Percentiles rank a stretch among this genome's conserved stretches.
phyloP scores from a whole-genome alignment of 2,113 vertebrate species.

The Burhinus oedicnemus region DNA sequence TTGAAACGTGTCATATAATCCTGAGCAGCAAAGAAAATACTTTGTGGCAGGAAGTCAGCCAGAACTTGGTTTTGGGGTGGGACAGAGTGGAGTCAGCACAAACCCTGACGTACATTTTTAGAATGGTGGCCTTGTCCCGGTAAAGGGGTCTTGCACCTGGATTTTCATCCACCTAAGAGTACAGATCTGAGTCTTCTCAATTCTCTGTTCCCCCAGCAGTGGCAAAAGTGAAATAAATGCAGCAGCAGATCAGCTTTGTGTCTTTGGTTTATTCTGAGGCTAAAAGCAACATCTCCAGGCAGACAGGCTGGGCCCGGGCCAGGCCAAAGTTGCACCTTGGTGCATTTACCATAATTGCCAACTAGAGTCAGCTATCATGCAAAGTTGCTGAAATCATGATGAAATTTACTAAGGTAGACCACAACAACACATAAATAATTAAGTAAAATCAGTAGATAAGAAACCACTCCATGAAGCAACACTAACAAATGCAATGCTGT shows the following conservation, averaged over 20 bases:
- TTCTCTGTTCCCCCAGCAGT: background rate
- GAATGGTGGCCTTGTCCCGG: background rate
- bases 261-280: background rate
- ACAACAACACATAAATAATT: background rate
- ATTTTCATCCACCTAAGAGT: background rate
- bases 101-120: background rate
- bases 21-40: constrained; percentile 9
- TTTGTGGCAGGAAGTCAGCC: constrained; percentile 2
- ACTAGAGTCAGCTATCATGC: background rate
- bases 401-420: background rate
- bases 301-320: background rate
- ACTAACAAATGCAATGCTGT: background rate
- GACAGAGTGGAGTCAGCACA: background rate
- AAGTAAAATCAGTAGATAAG: background rate
- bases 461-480: background rate
- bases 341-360: background rate
- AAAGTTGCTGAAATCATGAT: background rate
- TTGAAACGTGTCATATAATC: constrained; percentile 3
- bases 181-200: background rate
- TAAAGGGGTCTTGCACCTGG: background rate
- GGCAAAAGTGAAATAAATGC: background rate
- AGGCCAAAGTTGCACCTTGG: background rate
- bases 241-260: background rate
- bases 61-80: constrained; percentile 56
- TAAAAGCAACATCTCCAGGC: background rate